Evolutionary conservation across 1,140 invertebrate species (phyloP).

Genomic region (Ceratitis capitata): DNA sequence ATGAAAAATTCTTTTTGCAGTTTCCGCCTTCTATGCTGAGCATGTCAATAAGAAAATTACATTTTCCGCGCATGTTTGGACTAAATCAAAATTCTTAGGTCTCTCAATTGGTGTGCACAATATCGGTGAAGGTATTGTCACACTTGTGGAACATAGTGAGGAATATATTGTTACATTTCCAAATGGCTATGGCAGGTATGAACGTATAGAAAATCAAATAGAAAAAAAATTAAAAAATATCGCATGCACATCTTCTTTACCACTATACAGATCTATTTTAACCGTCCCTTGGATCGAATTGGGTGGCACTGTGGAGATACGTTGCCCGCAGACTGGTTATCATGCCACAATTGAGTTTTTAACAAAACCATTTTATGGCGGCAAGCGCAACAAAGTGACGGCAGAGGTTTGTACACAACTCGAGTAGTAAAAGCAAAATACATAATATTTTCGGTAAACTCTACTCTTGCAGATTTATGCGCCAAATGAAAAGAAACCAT

Average conservation of each 20-base stretch:
- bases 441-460: not conserved
- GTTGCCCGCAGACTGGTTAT: constrained; percentile 90
- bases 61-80: constrained; percentile 95
- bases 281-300: constrained; percentile 97
- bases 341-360: constrained; percentile 90
- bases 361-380: constrained; percentile 97
- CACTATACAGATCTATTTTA: constrained; percentile 86
- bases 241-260: not conserved
- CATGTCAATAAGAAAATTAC: constrained; percentile 89
- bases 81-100: constrained; percentile 97
- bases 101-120: constrained; percentile 93
- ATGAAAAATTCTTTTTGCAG: constrained; percentile 64
- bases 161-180: constrained; percentile 95
- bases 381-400: constrained; percentile 89
- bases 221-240: not conserved
- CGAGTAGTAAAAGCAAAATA: not conserved
- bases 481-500: constrained; percentile 86
- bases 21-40: constrained; percentile 97
- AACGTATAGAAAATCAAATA: not conserved
- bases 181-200: constrained; percentile 89
- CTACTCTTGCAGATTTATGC: constrained; percentile 65
- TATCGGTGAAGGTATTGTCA: constrained; percentile 84
- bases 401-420: constrained; percentile 74
- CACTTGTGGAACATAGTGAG: constrained; percentile 84
- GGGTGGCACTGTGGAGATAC: constrained; percentile 88